phyloP scores from a whole-genome alignment of 1,140 invertebrate species.

The Trichomalopsis sarcophagae region DNA sequence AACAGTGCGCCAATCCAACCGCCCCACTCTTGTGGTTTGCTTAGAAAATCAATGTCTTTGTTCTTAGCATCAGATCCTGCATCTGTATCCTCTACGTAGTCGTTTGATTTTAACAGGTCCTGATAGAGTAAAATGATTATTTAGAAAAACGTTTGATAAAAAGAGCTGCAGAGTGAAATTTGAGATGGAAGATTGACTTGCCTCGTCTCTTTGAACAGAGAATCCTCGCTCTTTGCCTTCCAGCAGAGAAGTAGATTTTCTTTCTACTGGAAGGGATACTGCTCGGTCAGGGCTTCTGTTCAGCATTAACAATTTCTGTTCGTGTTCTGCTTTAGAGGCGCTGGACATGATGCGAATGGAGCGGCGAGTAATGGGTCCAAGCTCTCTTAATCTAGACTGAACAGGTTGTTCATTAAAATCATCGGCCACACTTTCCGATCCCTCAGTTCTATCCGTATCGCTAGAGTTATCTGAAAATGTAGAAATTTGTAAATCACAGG shows the following conservation, averaged over 20 bases:
- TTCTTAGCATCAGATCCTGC: conserved; percentile 55
- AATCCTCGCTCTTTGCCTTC: conserved; percentile 66
- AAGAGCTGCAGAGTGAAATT: conserved; percentile 19
- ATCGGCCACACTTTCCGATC: conserved; percentile 55
- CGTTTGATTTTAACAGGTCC: conserved; percentile 57
- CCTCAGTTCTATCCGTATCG: conserved; percentile 55
- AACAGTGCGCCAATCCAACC: conserved; percentile 66
- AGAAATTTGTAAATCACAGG: background rate
- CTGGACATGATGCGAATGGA: conserved; percentile 62
- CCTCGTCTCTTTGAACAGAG: conserved; percentile 68
- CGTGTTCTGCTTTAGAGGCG: conserved; percentile 61
- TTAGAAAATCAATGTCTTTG: conserved; percentile 60
- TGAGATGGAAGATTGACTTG: conserved; percentile 45
- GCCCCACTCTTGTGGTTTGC: conserved; percentile 69
- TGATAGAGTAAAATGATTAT: conserved; percentile 49
- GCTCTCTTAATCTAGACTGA: conserved; percentile 61
- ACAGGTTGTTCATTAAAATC: conserved; percentile 58
- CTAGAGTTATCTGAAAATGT: conserved; percentile 56
- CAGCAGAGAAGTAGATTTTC: conserved; percentile 57
- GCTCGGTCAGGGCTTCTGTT: conserved; percentile 65
- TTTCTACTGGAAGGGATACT: conserved; percentile 68
- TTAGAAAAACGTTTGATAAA: conserved; percentile 20
- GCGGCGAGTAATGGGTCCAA: conserved; percentile 58
- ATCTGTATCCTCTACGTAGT: conserved; percentile 59
- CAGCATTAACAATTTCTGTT: conserved; percentile 56